phyloP scores from a whole-genome alignment of 2,113 vertebrate species.

The Rhipidura dahli region DNA sequence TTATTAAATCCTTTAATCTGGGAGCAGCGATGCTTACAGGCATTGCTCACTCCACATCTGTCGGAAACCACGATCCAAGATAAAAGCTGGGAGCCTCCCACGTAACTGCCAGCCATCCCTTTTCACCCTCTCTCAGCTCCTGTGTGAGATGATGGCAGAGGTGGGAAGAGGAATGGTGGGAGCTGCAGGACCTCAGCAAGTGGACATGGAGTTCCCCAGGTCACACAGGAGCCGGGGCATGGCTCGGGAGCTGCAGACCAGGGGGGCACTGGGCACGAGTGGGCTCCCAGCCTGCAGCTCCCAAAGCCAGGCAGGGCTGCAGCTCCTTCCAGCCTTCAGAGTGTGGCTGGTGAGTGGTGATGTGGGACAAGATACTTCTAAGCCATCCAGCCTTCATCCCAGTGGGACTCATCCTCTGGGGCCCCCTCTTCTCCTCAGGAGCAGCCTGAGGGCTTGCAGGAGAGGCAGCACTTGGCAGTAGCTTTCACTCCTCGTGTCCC shows the following conservation, averaged over 20 bases:
- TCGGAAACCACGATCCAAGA: neutral
- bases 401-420: accelerated
- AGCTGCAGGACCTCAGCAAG: accelerated
- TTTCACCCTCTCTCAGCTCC: neutral
- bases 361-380: accelerated
- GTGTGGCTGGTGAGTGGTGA: accelerated
- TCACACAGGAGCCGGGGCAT: accelerated
- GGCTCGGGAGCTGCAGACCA: accelerated
- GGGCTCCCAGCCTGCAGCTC: neutral
- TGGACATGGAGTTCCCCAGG: accelerated
- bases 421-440: accelerated
- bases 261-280: accelerated
- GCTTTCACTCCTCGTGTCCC: neutral
- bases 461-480: neutral
- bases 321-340: neutral
- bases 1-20: conserved; percentile 23
- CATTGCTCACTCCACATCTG: conserved; percentile 39
- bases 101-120: neutral
- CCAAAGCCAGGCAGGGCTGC: neutral
- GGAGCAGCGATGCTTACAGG: neutral
- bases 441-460: neutral
- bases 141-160: accelerated
- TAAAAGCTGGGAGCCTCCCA: neutral
- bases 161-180: neutral
- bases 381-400: neutral